Base-by-base conservation (phyloP, 2,888 invertebrate genomes). In the Morpho helenor region DNA sequence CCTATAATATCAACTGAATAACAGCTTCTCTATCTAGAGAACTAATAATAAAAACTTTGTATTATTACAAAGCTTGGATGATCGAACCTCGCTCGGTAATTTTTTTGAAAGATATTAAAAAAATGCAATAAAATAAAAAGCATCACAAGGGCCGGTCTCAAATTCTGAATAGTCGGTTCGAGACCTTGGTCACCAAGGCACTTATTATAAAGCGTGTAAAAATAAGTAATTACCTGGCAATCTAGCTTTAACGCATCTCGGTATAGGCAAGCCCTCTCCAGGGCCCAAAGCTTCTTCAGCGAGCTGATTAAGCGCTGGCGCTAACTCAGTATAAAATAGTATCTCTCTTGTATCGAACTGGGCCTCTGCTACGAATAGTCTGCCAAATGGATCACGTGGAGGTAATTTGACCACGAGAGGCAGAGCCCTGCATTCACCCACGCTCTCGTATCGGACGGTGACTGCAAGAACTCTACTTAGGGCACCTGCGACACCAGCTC, bases 291-390 rank as follows among this genome's bases (percentile, higher is more conserved):
- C 82, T 70, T 95, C 94, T 23, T 91, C 90, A 65, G 94, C 92
- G 65, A 95, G 77, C 71, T 94, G 94, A 5, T 95, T 95, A 41
- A 95, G 91, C 16, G 94, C 94, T 88, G 95, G 91, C 7, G 91
- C 92, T 71, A 95, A 93, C 90, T 95, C 94, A 0, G 95, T 96
- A 77, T 96, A 96, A 84, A 96, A 96, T 66, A 95, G 93, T 70
- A 96, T 96, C 84, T 96, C 96, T 61, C 96, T 90, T 6, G 95
- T 92, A 79, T 96, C 96, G 76, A 96, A 96, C 77, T 96, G 95
- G 1, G 95, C 95, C 77, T 96, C 95, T 31, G 95, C 95, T 61
- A 96, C 95, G 79, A 96, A 96, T 67, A 94, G 94, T 56, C 96
- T 89, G 62, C 94, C 95, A 80, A 95, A 96, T 0, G 95, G 95